Conservation (phyloP, 2,888 invertebrate genomes). For the Trichopria drosophilae region DNA sequence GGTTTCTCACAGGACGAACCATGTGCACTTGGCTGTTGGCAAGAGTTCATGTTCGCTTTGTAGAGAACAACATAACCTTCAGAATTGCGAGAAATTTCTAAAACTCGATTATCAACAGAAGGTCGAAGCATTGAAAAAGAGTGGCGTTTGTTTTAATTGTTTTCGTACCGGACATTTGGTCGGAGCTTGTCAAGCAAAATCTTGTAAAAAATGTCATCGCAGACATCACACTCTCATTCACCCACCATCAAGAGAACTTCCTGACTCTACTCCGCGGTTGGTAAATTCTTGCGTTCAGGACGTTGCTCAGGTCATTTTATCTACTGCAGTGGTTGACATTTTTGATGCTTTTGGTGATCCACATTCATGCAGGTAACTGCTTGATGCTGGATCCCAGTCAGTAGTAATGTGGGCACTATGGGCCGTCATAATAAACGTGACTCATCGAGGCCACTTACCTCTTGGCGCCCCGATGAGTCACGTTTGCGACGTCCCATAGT, state of each 20-base stretch:
- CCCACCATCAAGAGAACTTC: not conserved
- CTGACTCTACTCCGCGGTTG: no score
- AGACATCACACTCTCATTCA: slow-evolving; percentile 9
- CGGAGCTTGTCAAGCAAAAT: not conserved
- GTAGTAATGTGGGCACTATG: no score
- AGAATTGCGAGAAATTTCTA: not conserved
- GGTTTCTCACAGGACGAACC: no score
- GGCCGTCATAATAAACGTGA: no score
- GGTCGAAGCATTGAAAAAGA: slow-evolving; percentile 4
- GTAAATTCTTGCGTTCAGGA: no score
- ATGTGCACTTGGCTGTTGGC: no score
- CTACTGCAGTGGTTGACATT: not conserved
- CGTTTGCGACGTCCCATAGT: no score
- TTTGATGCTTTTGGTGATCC: not conserved
- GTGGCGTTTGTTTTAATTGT: slow-evolving; percentile 14
- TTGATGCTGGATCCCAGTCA: not conserved
- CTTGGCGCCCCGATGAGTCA: no score
- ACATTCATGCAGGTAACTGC: not conserved
- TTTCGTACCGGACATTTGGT: slow-evolving; percentile 6
- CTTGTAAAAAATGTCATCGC: slow-evolving; percentile 14
- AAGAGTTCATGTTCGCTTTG: no score
- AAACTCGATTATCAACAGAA: not conserved
- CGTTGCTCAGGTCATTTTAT: not conserved
- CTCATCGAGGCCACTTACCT: no score
- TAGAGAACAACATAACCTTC: slow-evolving; percentile 3